phyloP scores from a whole-genome alignment of 2,113 vertebrate species.

The Rissa tridactyla region DNA sequence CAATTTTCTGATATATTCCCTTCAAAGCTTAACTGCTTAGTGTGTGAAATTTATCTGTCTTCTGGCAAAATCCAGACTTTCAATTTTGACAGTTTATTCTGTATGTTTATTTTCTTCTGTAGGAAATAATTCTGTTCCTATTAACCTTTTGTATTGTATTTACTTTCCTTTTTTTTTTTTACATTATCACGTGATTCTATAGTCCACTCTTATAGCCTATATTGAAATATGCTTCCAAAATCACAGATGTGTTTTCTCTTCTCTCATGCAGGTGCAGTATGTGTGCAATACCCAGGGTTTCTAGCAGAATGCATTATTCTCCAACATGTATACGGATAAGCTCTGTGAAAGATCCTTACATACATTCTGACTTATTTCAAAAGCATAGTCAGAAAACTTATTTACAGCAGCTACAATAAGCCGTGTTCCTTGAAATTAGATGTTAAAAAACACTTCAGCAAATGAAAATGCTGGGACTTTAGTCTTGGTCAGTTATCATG shows the following conservation, averaged over 20 bases:
- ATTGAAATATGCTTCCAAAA: background rate
- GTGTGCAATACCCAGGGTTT: background rate
- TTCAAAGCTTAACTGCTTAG: background rate
- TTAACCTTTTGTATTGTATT: background rate
- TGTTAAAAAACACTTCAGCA: background rate
- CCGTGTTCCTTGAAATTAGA: background rate
- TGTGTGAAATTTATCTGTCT: constrained; percentile 7
- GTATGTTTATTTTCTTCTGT: background rate
- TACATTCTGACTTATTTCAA: background rate
- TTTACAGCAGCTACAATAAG: background rate
- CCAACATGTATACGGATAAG: no score
- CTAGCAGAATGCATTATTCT: background rate
- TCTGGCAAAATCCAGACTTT: background rate
- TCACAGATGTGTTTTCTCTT: background rate
- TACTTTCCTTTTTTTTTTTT: background rate
- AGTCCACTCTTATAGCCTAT: background rate
- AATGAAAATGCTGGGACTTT: background rate
- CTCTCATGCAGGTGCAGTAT: fast-evolving
- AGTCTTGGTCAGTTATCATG: fast-evolving
- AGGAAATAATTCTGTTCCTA: background rate
- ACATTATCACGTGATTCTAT: background rate
- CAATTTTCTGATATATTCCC: background rate
- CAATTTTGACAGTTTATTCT: background rate
- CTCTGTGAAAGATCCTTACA: background rate
- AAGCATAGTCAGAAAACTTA: background rate